Evolutionary conservation across 2,888 invertebrate species (phyloP), one percentile per base, ranked within the genome.

Genomic region (Seira ritae): DNA sequence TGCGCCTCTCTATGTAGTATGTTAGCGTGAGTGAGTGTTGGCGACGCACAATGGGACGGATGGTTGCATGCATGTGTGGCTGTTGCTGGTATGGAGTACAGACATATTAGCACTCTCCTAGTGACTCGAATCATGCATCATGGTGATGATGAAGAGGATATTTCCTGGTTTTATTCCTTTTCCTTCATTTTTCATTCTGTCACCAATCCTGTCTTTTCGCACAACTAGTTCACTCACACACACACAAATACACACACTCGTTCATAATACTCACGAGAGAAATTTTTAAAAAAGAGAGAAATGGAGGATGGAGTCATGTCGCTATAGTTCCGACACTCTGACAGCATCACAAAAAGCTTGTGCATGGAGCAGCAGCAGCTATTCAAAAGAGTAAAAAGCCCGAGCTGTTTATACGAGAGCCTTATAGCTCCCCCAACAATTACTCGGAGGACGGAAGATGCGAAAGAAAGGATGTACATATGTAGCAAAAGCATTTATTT

Each of bases 321-420:
- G 85, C 83, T 85, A 80, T 69, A 79, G 80, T 86, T 85, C 80
- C 69, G 78, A 83, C 86, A 78, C 70, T 80, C 84, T 76, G 80
- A 79, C 86, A 84, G 78, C 73, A 80, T 83, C 85, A 86, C 81
- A 81, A 81, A 81, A 75, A 67, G 55, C 75, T 75, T 72, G 74
- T 75, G 74, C 74, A 75, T 75, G 37, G 65, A 74, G 37, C n/a
- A n/a, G n/a, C n/a, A n/a, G n/a, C 31, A 31, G 8, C 31, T 2
- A 31, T 31, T 31, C 31, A 31, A 31, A 31, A 31, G n/a, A n/a
- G 8, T 31, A 31, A 31, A 31, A 31, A 31, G 31, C 31, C 8
- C 8, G 31, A 31, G 31, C 31, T 8, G n/a, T n/a, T n/a, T n/a
- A n/a, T n/a, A 31, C 8, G 31, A 4, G 31, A 31, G 31, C 31